phyloP scores from a whole-genome alignment of 2,888 invertebrate species.

The Papilio demoleus region DNA sequence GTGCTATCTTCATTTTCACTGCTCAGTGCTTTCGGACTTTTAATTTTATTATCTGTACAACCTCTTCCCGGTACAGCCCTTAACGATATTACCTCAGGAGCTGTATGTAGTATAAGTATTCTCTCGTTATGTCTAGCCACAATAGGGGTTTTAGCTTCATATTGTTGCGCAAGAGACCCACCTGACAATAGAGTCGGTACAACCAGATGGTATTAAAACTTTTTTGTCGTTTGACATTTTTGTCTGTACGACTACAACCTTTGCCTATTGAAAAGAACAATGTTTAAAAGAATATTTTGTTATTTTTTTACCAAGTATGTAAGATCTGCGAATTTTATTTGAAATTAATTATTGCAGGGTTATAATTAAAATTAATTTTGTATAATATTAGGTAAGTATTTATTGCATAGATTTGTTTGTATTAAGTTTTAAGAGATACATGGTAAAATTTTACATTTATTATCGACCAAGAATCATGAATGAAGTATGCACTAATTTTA shows the following conservation, averaged over 20 bases:
- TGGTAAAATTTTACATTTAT: background rate
- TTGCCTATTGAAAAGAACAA: conserved; percentile 21
- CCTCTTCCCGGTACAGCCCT: conserved; percentile 88
- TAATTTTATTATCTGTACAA: conserved; percentile 86
- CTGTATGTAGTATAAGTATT: conserved; percentile 89
- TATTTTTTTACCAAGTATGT: background rate
- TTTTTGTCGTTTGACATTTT: background rate
- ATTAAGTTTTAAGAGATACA: background rate
- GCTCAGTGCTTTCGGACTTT: conserved; percentile 88
- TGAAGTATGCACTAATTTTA: background rate
- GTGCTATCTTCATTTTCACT: conserved; percentile 90
- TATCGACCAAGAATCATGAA: background rate
- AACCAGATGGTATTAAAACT: conserved; percentile 65
- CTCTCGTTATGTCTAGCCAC: conserved; percentile 87
- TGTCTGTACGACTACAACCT: conserved; percentile 4
- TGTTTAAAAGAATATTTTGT: no score
- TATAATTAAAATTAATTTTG: background rate
- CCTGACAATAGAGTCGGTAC: conserved; percentile 88
- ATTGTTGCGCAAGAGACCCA: conserved; percentile 89
- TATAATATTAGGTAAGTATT: background rate
- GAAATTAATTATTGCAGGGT: background rate
- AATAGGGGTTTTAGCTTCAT: conserved; percentile 86
- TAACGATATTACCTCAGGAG: conserved; percentile 91
- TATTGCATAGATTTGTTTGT: background rate
- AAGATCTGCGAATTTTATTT: background rate